phyloP scores from a whole-genome alignment of 1,140 invertebrate genomes.

The Maniola jurtina region DNA sequence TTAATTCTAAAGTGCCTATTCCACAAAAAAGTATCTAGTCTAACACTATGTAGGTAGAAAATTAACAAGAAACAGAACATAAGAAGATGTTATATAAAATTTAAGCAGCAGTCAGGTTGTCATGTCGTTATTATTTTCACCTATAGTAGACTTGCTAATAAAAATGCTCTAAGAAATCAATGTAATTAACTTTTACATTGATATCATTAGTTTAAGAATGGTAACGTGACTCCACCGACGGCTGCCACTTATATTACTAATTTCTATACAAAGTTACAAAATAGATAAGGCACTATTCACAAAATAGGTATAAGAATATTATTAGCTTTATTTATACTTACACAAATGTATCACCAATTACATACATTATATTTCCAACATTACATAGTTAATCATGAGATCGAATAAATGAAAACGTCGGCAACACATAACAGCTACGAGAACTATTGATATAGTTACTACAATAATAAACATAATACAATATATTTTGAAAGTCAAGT shows the following conservation, averaged over 20 bases:
- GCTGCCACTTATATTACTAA: slow-evolving; percentile 58
- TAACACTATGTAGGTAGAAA: slow-evolving; percentile 23
- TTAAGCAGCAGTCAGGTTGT: slow-evolving; percentile 56
- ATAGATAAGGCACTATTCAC: not conserved
- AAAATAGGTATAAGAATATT: not conserved
- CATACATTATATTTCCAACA: not conserved
- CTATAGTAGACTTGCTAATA: slow-evolving; percentile 31
- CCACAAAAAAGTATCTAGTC: slow-evolving; percentile 26
- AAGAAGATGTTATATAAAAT: slow-evolving; percentile 22
- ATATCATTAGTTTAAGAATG: slow-evolving; percentile 48
- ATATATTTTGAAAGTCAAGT: no score
- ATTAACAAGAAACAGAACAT: slow-evolving; percentile 22
- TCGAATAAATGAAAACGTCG: not conserved
- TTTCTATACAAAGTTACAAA: slow-evolving; percentile 31
- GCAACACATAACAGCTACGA: no score
- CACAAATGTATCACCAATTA: no score
- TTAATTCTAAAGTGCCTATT: not conserved
- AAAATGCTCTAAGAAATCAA: slow-evolving; percentile 34
- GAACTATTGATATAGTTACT: no score
- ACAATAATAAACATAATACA: no score
- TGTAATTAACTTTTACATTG: slow-evolving; percentile 32
- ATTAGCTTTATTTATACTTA: no score
- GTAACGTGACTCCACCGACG: slow-evolving; percentile 75
- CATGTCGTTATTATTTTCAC: slow-evolving; percentile 37
- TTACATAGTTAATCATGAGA: not conserved